Evolutionary conservation across 2,113 vertebrate species (phyloP).

Genomic region (Neoarius graeffei): DNA sequence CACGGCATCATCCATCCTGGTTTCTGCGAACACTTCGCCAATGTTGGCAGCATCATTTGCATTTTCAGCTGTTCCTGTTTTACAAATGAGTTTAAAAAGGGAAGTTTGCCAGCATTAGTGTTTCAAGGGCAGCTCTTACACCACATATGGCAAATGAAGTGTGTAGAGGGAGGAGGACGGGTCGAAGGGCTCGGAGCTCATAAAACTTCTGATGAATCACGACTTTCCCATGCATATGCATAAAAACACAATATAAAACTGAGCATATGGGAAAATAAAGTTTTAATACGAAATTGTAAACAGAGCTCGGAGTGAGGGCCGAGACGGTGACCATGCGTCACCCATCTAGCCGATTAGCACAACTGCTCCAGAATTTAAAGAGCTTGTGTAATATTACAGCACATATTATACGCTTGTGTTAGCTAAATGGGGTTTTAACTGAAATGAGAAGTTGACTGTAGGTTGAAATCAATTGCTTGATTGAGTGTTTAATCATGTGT

Average conservation of each 20-base stretch:
- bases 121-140: conserved; percentile 26
- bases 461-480: conserved; percentile 16
- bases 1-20: background rate
- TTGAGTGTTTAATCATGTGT: conserved; percentile 16
- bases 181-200: background rate
- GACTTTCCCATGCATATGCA: conserved; percentile 10
- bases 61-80: conserved; percentile 20
- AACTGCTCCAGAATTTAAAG: background rate
- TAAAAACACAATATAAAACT: background rate
- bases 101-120: conserved; percentile 4
- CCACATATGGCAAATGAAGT: conserved; percentile 14
- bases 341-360: background rate
- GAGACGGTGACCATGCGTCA: background rate
- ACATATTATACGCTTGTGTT: background rate
- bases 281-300: background rate
- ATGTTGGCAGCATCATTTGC: background rate
- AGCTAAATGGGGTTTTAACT: background rate
- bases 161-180: background rate
- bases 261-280: background rate
- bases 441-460: conserved; percentile 12
- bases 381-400: background rate
- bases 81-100: conserved; percentile 18
- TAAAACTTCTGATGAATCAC: conserved; percentile 8
- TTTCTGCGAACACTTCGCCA: background rate
- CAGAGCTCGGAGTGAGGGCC: background rate